Evolutionary conservation across 2,797 vertebrate species (phyloP).

Genomic region (Galagoides demidoff): DNA sequence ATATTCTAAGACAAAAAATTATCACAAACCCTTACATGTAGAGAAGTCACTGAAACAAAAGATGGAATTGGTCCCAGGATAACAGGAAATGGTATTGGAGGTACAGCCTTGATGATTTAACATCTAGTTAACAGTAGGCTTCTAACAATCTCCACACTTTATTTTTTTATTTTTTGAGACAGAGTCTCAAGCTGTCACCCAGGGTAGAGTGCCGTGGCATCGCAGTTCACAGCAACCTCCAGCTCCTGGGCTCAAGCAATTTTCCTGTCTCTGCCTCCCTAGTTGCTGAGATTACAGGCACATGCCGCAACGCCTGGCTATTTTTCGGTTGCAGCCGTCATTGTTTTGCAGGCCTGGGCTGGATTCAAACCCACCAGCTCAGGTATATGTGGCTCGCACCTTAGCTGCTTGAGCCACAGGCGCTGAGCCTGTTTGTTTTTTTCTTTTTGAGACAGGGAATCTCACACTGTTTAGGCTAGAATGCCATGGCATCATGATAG

Average conservation of each 20-base stretch:
- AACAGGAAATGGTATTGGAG: slow-evolving; percentile 5
- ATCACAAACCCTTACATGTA: neutral
- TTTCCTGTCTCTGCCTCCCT: too few relatives aligned
- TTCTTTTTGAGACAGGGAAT: neutral
- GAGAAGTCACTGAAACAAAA: slow-evolving; percentile 32
- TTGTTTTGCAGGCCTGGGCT: too few relatives aligned
- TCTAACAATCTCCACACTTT: neutral
- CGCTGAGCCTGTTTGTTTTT: neutral
- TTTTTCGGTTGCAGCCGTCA: too few relatives aligned
- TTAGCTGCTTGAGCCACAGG: too few relatives aligned
- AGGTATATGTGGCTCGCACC: too few relatives aligned
- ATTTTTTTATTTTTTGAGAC: slow-evolving; percentile 12
- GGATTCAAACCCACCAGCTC: too few relatives aligned
- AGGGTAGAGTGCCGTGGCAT: too few relatives aligned
- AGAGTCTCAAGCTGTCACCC: too few relatives aligned
- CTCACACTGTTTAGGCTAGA: neutral
- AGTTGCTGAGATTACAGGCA: too few relatives aligned
- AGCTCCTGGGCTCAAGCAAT: too few relatives aligned
- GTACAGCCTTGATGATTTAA: neutral
- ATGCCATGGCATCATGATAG: neutral
- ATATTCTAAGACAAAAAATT: neutral
- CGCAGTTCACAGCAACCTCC: too few relatives aligned
- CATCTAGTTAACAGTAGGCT: slow-evolving; percentile 23
- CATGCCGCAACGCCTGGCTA: too few relatives aligned
- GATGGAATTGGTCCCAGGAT: neutral